Evolutionary conservation across 2,888 invertebrate genomes (phyloP).

Genomic region (Xylota segnis): DNA sequence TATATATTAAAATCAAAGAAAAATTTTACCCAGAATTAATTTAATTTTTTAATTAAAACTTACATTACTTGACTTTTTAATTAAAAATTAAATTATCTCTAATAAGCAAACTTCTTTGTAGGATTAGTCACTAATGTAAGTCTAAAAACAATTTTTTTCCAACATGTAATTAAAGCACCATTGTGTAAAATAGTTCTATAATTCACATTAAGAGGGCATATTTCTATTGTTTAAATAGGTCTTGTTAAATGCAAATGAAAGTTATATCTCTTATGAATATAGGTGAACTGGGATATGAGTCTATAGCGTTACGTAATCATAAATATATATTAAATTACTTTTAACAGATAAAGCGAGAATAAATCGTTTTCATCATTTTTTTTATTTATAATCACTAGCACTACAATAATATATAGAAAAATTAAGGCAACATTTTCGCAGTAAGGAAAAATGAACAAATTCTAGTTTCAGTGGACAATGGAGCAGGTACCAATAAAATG

Average conservation of each 20-base stretch:
- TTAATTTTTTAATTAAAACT: background rate
- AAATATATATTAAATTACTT: slow-evolving; percentile 43
- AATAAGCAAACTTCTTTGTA: slow-evolving; percentile 28
- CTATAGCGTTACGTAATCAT: slow-evolving; percentile 50
- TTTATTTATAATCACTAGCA: slow-evolving; percentile 78
- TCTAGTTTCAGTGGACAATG: slow-evolving; percentile 58
- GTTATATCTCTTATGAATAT: slow-evolving; percentile 40
- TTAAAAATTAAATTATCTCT: slow-evolving; percentile 1
- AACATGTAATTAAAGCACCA: slow-evolving; percentile 45
- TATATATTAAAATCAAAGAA: background rate
- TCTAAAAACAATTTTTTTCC: slow-evolving; percentile 1
- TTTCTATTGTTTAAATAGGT: slow-evolving; percentile 18
- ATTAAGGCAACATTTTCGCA: slow-evolving; percentile 58
- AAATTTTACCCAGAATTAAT: slow-evolving; percentile 10
- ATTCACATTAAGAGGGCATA: slow-evolving; percentile 12
- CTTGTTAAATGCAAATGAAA: slow-evolving; percentile 50
- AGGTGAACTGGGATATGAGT: slow-evolving; percentile 43
- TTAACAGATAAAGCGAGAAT: slow-evolving; percentile 63
- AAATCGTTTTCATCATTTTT: slow-evolving; percentile 33
- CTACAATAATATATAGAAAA: slow-evolving; percentile 77
- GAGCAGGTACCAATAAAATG: slow-evolving; percentile 68
- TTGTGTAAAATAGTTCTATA: slow-evolving; percentile 58
- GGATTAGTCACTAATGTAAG: slow-evolving; percentile 27
- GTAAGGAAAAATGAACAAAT: slow-evolving; percentile 63
- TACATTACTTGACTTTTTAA: no score